Base-by-base conservation (phyloP, 2,797 vertebrate species). In the Eutrigla gurnardus region DNA sequence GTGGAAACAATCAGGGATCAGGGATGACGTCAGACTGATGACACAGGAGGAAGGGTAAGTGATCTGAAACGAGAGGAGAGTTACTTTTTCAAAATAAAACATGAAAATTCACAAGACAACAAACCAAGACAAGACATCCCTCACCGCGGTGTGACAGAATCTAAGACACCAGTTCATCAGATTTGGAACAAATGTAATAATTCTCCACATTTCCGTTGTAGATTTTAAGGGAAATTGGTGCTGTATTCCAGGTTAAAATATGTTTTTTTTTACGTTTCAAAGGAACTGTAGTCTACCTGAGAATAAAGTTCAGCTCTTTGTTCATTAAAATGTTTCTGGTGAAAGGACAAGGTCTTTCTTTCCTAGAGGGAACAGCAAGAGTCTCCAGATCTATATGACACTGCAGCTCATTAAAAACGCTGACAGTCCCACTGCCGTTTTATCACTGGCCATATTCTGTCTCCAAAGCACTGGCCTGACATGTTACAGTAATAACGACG, bases 311-410 rank as follows among this genome's bases (percentile, higher is more conserved):
- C 55, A 36, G 40, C 71, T 79, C 77, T 90, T 83, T 87, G 83
- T 90, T 93, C 91, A 93, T 93, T 93, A 92, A 92, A 93, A 92
- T 87, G 90, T 93, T 90, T 92, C 76, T 47, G 8, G 55, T 67
- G 40, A 86, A 90, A 81, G 76, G 80, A 89, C 86, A 82, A 78
- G 68, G 69, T 73, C 43, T 73, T 74, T 77, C 58, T 69, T 79
- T 55, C 64, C 84, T 59, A 55, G 35, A 70, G 78, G 81, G 63
- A 72, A 84, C 78, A 64, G 69, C 17, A 3, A 49, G 25, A 69
- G 65, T 59, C 84, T 71, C 82, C 68, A 77, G 82, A 85, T 81
- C 81, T 71, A 55, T 67, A 80, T 80, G 78, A 86, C 86, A 81
- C 81, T 71, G 46, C 70, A 83, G 81, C 87, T 92, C 89, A 92